Evolutionary conservation across 2,888 invertebrate species (phyloP), one percentile per base, ranked within the genome.

Genomic region (Nomada ferruginata): DNA sequence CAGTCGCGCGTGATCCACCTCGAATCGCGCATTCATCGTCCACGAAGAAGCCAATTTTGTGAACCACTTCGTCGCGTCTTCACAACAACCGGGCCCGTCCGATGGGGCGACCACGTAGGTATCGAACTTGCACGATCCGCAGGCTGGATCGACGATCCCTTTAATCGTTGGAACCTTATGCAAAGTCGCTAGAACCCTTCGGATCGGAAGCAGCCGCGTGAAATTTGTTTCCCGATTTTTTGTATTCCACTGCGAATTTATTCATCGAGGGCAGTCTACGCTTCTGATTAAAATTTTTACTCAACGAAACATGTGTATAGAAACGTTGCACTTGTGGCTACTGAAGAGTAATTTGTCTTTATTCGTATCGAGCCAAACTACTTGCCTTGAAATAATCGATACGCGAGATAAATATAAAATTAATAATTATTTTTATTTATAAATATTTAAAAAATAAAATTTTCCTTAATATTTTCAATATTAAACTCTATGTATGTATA

Each of bases 1-100:
- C 92, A 92, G 93, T 93, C 92, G 90, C 84, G 89, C 90, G 90
- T 91, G 90, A 90, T 92, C 91, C 87, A 88, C 72, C 87, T 85
- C 83, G 87, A 85, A 87, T 87, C 87, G 88, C 87, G 88, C 79
- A 86, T 85, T 68, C 82, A 61, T 65, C 75, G 47, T 71, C 52
- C 55, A 52, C 65, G 36, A 72, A 60, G 61, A 68, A 65, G 13
- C 73, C 36, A 44, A 55, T 60, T 61, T 55, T 44, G 81, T 44
- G 55, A 69, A 44, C 77, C 66, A 60, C 53, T 63, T 71, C 20
- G 66, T 74, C 57, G 75, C 59, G 64, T 29, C n/a, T 36, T 23
- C 26, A 59, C 53, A 73, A 68, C 70, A 61, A 53, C 50, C 64
- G 70, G 61, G 64, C 64, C 80, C 76, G 73, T 74, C 77, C 77